These are phyloP conservation scores for Halictus rubicundus DNA, from an alignment of 1,140 invertebrate species.

Conservation along the genomic window DNA sequence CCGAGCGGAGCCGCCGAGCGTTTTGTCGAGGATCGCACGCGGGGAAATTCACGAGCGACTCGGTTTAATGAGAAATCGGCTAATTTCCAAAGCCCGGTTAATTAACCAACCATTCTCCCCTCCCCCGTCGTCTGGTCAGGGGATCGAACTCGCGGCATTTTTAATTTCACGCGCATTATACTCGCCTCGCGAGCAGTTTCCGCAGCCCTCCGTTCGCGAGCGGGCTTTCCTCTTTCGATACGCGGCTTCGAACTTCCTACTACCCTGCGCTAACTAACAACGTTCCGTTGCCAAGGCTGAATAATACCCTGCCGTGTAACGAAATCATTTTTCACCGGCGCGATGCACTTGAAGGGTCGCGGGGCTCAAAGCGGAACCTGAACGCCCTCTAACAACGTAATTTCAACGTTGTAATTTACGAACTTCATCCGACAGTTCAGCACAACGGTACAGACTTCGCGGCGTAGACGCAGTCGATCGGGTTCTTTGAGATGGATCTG, in stretches of 20 bases:
- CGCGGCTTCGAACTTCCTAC: too few species aligned
- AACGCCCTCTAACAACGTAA: constrained; percentile 14
- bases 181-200: neutral
- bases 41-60: too few species aligned
- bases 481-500: too few species aligned
- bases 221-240: neutral
- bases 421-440: neutral
- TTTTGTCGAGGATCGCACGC: too few species aligned
- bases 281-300: constrained; percentile 17
- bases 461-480: too few species aligned
- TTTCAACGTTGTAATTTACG: constrained; percentile 21
- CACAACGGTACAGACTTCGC: too few species aligned
- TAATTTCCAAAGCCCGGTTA: neutral
- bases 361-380: constrained; percentile 3
- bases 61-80: neutral
- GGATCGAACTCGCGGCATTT: neutral
- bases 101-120: neutral
- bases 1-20: too few species aligned
- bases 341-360: constrained; percentile 15
- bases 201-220: neutral
- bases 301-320: constrained; percentile 34
- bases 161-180: neutral
- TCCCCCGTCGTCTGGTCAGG: too few species aligned
- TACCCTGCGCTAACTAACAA: constrained; percentile 1
- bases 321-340: constrained; percentile 37